phyloP scores from a whole-genome alignment of 2,113 vertebrate genomes.

The Ornithorhynchus anatinus region DNA sequence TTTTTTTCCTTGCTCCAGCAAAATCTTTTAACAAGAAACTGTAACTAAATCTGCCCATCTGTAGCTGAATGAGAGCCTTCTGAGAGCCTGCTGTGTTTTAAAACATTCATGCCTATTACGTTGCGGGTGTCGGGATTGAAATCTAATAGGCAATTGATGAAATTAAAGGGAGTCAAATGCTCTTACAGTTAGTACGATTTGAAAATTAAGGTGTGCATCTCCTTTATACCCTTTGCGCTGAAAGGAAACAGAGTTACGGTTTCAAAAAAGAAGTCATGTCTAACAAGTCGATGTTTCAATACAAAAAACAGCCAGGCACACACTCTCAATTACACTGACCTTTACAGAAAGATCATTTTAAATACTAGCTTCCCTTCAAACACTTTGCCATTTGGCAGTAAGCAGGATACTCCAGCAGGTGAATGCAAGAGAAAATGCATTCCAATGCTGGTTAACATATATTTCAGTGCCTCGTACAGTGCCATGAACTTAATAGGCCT shows the following conservation, averaged over 20 bases:
- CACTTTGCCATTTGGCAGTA: constrained; percentile 46
- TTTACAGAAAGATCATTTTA: constrained; percentile 48
- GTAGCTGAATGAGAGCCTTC: constrained; percentile 40
- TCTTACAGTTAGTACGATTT: not conserved
- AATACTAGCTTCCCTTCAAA: constrained; percentile 53
- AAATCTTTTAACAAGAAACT: constrained; percentile 64
- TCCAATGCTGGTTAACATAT: not conserved
- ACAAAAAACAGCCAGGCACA: constrained; percentile 35
- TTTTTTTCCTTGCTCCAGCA: constrained; percentile 45
- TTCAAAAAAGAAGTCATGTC: constrained; percentile 32
- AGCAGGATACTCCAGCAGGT: constrained; percentile 36
- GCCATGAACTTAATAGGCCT: not conserved
- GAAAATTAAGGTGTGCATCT: not conserved
- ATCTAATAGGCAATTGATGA: constrained; percentile 11
- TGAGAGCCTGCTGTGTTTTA: constrained; percentile 58
- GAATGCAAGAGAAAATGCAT: constrained; percentile 2
- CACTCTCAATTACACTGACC: constrained; percentile 45
- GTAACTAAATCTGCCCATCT: constrained; percentile 61
- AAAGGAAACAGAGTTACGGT: not conserved
- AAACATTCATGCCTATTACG: constrained; percentile 56
- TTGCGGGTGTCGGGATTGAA: constrained; percentile 42
- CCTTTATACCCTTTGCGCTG: not conserved
- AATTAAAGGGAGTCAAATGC: constrained; percentile 22
- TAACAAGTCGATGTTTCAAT: constrained; percentile 35
- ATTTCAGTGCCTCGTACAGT: not conserved